Conservation (phyloP, 37 sponge, comb jelly and placozoan species). For the Agelas oroides region DNA sequence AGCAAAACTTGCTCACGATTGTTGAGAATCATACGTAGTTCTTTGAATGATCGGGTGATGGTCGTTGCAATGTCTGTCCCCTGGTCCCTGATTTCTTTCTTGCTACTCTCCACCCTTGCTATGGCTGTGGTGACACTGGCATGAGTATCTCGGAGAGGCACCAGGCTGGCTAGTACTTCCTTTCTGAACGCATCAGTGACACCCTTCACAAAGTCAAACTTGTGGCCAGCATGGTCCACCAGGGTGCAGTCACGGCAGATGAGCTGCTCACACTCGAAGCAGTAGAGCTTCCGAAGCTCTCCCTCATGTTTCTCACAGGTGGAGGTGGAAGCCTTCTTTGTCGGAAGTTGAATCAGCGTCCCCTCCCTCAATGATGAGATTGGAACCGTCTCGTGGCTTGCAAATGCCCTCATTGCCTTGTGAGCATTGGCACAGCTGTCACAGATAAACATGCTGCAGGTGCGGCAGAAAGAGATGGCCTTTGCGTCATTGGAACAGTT, state of each 20-base stretch:
- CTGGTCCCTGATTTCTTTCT: neutral
- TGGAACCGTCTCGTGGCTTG: neutral
- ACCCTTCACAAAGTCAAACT: neutral
- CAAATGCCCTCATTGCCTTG: neutral
- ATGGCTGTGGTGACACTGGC: neutral
- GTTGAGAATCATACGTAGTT: neutral
- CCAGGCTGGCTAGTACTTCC: neutral
- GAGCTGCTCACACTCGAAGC: constrained; percentile 7
- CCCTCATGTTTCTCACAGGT: neutral
- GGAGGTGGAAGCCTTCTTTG: no score
- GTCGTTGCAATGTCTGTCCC: neutral
- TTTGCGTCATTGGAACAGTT: no score
- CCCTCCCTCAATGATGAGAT: no score
- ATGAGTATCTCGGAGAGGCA: neutral
- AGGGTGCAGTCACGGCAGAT: constrained; percentile 25
- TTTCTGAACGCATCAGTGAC: neutral
- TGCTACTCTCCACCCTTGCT: neutral
- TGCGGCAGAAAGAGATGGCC: no score
- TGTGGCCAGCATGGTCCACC: neutral
- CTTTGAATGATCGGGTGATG: neutral
- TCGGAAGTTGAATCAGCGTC: no score
- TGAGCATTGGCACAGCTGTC: neutral
- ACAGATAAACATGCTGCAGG: no score
- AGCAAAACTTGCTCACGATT: neutral
- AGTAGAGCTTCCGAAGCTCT: constrained; percentile 11